These are phyloP conservation scores for Beaufortia kweichowensis DNA, from an alignment of 2,113 vertebrate species.

Conservation along the genomic window DNA sequence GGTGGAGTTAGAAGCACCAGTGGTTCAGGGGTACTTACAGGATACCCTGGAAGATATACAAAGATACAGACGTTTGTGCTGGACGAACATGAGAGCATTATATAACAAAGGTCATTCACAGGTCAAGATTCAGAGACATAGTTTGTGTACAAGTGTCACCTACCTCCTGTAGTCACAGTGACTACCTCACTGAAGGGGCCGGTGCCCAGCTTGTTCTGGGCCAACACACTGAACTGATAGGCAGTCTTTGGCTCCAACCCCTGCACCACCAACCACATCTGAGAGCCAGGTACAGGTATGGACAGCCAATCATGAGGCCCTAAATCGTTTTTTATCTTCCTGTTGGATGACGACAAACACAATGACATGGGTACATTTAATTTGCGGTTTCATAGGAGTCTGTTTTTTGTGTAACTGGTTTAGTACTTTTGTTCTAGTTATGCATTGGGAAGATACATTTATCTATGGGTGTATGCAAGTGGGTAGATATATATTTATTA, in stretches of 20 bases:
- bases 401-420: no score
- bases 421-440: no score
- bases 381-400: no score
- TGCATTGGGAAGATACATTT: neutral
- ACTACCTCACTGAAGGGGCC: conserved; percentile 99
- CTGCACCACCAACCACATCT: conserved; percentile 89
- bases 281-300: conserved; percentile 86
- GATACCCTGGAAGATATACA: conserved; percentile 80
- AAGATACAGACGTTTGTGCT: neutral
- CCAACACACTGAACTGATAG: conserved; percentile 99
- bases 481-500: neutral
- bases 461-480: neutral
- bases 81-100: neutral
- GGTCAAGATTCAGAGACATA: neutral
- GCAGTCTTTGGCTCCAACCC: conserved; percentile 92
- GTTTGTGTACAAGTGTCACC: conserved; percentile 52
- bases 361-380: neutral
- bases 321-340: conserved; percentile 94
- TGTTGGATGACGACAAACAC: conserved; percentile 55
- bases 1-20: conserved; percentile 99
- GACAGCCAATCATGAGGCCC: conserved; percentile 98
- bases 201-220: conserved; percentile 97
- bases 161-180: conserved; percentile 98
- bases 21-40: conserved; percentile 97
- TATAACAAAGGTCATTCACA: conserved; percentile 19